A percentile compares a stretch with the other conserved stretches of the same genome.
phyloP scores from a whole-genome alignment of 1,140 invertebrate species.

The Coptotermes formosanus region DNA sequence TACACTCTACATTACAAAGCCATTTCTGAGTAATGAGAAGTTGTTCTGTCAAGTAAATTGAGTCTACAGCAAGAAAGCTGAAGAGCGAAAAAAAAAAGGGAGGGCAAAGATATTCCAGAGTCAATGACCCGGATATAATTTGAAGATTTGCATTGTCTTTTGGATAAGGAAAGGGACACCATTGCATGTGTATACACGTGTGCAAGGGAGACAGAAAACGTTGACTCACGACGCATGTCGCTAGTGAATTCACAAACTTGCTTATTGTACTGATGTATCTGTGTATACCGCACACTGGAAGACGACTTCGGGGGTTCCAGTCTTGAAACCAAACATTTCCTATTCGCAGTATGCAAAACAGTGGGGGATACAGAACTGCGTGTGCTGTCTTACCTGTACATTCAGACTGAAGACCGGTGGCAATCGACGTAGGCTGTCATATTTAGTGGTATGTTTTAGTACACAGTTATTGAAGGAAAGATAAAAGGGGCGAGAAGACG shows the following conservation, averaged over 20 bases:
- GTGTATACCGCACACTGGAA: no score
- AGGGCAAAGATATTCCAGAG: neutral
- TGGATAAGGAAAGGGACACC: neutral
- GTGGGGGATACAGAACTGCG: no score
- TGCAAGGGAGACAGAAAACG: neutral
- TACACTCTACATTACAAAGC: slow-evolving; percentile 1
- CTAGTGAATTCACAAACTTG: neutral
- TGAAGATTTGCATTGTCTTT: neutral
- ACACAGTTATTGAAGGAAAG: no score
- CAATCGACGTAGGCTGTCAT: no score
- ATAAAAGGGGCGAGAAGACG: no score
- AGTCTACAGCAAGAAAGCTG: neutral
- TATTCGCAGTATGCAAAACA: no score
- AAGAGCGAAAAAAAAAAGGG: neutral
- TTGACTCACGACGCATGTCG: neutral
- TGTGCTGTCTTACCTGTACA: no score
- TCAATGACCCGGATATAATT: neutral
- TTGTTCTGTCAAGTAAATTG: neutral
- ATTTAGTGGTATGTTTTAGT: no score
- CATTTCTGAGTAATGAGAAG: neutral
- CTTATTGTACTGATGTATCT: neutral
- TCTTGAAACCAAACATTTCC: no score
- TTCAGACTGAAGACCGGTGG: no score
- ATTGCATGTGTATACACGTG: neutral
- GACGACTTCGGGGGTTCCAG: no score